A percentile compares a stretch with the other conserved stretches of the same genome.
Conservation (phyloP, 2,797 vertebrate genomes). For the Coregonus suidteri region DNA sequence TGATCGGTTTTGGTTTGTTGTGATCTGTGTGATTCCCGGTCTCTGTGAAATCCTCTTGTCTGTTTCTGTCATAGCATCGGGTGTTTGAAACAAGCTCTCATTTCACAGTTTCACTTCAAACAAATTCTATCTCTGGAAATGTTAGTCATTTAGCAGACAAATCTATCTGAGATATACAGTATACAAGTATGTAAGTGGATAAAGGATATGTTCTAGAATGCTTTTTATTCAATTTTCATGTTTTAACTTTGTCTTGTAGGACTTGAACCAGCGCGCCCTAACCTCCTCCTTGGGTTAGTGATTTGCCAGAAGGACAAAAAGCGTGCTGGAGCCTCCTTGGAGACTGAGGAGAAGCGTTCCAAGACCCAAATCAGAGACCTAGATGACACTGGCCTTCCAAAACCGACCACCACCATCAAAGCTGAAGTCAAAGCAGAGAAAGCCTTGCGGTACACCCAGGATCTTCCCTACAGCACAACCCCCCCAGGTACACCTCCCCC, state of each 20-base stretch:
- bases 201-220: background rate
- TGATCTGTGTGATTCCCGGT: background rate
- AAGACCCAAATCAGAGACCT: slow-evolving; percentile 80
- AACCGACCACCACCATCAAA: slow-evolving; percentile 51
- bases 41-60: background rate
- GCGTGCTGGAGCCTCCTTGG: slow-evolving; percentile 73
- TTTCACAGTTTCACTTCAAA: slow-evolving; percentile 25
- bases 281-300: slow-evolving; percentile 93
- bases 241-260: slow-evolving; percentile 73
- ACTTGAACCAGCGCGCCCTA: slow-evolving; percentile 93
- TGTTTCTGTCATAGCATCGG: background rate
- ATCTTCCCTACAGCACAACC: slow-evolving; percentile 78
- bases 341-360: slow-evolving; percentile 86
- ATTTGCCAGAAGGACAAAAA: slow-evolving; percentile 95
- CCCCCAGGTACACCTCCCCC: slow-evolving; percentile 87
- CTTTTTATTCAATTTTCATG: background rate
- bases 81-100: slow-evolving; percentile 49
- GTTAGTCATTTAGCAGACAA: too few relatives aligned
- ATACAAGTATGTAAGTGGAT: too few relatives aligned
- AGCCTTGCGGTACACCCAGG: slow-evolving; percentile 70
- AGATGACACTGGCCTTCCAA: slow-evolving; percentile 70
- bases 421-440: slow-evolving; percentile 78
- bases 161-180: too few relatives aligned
- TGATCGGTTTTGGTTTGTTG: background rate
- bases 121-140: background rate